Evolutionary conservation across 1,140 invertebrate species (phyloP).

Genomic region (Megalonaias nervosa): DNA sequence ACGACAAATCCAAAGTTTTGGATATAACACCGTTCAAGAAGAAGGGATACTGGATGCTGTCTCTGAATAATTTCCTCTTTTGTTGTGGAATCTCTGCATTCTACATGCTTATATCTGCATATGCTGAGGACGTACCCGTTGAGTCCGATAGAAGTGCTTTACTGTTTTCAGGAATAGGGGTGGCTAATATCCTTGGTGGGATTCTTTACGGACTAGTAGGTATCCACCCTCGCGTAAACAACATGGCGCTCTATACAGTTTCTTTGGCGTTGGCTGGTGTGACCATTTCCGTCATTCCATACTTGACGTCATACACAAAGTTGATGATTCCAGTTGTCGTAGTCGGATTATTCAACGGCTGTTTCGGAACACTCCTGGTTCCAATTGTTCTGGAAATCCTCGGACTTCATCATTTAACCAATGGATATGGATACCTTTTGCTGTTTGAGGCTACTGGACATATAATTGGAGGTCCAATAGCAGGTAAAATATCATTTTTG

Average conservation of each 20-base stretch:
- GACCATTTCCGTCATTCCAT: slow-evolving; percentile 25
- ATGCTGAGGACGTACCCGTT: slow-evolving; percentile 24
- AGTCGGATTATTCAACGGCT: slow-evolving; percentile 47
- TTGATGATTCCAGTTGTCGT: slow-evolving; percentile 31
- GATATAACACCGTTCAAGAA: slow-evolving; percentile 41
- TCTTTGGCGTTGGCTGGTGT: slow-evolving; percentile 35
- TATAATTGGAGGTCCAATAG: slow-evolving; percentile 40
- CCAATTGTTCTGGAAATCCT: slow-evolving; percentile 39
- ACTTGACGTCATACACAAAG: slow-evolving; percentile 14
- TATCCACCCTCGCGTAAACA: slow-evolving; percentile 26
- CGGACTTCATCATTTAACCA: slow-evolving; percentile 37
- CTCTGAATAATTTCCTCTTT: slow-evolving; percentile 41
- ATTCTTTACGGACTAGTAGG: slow-evolving; percentile 31
- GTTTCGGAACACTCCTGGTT: slow-evolving; percentile 41
- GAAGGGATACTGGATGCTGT: slow-evolving; percentile 35
- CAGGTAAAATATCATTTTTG: too few species aligned
- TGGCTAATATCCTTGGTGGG: slow-evolving; percentile 55
- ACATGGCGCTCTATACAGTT: slow-evolving; percentile 31
- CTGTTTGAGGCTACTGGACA: slow-evolving; percentile 44
- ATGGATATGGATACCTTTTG: slow-evolving; percentile 46
- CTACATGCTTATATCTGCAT: slow-evolving; percentile 40
- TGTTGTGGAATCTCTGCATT: slow-evolving; percentile 47
- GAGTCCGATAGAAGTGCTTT: slow-evolving; percentile 74
- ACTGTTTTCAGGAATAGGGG: slow-evolving; percentile 89
- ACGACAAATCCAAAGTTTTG: slow-evolving; percentile 29